Conservation (phyloP, 1,140 invertebrate genomes). For the Archivesica marissinica region DNA sequence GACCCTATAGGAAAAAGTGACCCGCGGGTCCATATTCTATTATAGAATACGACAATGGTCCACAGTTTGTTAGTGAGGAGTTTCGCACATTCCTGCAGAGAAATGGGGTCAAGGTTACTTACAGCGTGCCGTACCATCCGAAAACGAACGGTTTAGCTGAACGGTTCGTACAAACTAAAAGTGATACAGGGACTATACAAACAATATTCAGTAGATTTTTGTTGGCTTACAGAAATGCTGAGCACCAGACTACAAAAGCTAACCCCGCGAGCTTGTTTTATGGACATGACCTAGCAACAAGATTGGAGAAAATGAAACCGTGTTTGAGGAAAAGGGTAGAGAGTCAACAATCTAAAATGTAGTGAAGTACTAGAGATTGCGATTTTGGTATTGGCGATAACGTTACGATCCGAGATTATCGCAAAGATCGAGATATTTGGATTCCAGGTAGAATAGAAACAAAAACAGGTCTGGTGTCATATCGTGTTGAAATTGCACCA, state of each 20-base stretch:
- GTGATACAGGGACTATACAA: conserved; percentile 6
- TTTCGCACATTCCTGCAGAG: conserved; percentile 77
- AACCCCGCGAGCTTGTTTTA: conserved; percentile 19
- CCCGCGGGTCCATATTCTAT: too few relatives aligned
- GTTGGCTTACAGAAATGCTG: conserved; percentile 32
- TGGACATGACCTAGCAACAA: conserved; percentile 1
- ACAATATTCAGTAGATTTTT: conserved; percentile 48
- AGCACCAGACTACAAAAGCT: conserved; percentile 36
- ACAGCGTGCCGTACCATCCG: conserved; percentile 72
- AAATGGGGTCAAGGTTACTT: conserved; percentile 72
- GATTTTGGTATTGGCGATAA: background rate
- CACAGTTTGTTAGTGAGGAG: conserved; percentile 72
- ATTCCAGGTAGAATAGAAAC: background rate
- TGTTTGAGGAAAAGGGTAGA: background rate
- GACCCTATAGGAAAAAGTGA: too few relatives aligned
- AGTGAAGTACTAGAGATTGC: background rate
- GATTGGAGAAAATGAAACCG: conserved; percentile 39
- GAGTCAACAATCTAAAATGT: conserved; percentile 3
- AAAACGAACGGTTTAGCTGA: conserved; percentile 77
- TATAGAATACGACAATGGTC: conserved; percentile 77
- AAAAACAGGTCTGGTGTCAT: conserved; percentile 49
- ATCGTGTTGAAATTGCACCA: conserved; percentile 24
- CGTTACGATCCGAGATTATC: conserved; percentile 34
- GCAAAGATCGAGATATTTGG: background rate
- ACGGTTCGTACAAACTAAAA: conserved; percentile 61